These are phyloP conservation scores for Leptinotarsa defecta DNA, from an alignment of 1,140 invertebrate species.

Conservation along the genomic window DNA sequence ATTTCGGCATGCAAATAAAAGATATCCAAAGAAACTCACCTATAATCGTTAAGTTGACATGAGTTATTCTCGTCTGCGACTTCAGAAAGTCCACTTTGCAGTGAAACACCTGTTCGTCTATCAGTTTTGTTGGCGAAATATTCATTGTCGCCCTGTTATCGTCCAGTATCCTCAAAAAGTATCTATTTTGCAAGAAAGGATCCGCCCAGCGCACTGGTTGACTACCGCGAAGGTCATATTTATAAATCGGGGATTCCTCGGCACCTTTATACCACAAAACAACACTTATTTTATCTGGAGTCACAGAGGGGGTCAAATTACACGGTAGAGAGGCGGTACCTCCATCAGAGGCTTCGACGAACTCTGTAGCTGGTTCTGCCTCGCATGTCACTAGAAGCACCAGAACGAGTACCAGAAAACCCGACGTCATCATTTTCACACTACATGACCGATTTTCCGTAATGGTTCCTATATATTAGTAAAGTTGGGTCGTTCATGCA, in stretches of 20 bases:
- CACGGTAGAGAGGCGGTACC: constrained; percentile 68
- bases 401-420: constrained; percentile 44
- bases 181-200: constrained; percentile 58
- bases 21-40: constrained; percentile 61
- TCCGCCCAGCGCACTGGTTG: constrained; percentile 54
- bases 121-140: constrained; percentile 60
- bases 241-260: constrained; percentile 50
- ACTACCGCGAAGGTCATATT: constrained; percentile 48
- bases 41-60: constrained; percentile 74
- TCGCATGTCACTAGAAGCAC: constrained; percentile 49
- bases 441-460: constrained; percentile 42
- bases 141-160: constrained; percentile 63
- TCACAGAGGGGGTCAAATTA: constrained; percentile 62
- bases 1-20: no score
- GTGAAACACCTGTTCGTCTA: constrained; percentile 70
- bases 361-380: constrained; percentile 49
- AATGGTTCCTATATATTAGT: neutral
- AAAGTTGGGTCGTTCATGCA: neutral
- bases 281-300: constrained; percentile 63
- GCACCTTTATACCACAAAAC: constrained; percentile 52
- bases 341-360: constrained; percentile 66
- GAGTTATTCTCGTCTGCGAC: constrained; percentile 72
- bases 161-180: constrained; percentile 56
- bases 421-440: constrained; percentile 44
- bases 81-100: constrained; percentile 77